Evolutionary conservation across 1,140 invertebrate genomes (phyloP).

Genomic region (Reticulitermes speratus): DNA sequence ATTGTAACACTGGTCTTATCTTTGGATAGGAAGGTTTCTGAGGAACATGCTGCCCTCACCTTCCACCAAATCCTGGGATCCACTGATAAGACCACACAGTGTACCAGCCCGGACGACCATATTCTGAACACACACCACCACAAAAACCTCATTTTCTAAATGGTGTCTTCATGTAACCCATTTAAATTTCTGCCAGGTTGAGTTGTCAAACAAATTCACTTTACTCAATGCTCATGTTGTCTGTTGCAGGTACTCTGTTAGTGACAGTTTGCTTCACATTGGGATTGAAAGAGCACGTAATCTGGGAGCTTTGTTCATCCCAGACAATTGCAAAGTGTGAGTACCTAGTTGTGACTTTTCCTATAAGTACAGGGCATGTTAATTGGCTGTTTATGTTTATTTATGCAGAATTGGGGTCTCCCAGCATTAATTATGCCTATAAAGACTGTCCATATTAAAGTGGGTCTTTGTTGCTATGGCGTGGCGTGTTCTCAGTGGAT

Average conservation of each 20-base stretch:
- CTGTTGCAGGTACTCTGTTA: conserved; percentile 63
- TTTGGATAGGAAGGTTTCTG: too few species aligned
- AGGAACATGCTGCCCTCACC: too few species aligned
- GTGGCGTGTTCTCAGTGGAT: too few species aligned
- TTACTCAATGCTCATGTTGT: not conserved
- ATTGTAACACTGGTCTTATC: too few species aligned
- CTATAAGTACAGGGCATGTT: not conserved
- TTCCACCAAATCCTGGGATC: too few species aligned
- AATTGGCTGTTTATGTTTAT: not conserved
- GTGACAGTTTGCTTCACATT: conserved; percentile 78
- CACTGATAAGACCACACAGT: too few species aligned
- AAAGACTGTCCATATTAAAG: too few species aligned
- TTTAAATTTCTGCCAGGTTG: not conserved
- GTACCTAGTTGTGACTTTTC: conserved; percentile 43
- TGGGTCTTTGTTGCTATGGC: too few species aligned
- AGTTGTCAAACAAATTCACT: not conserved
- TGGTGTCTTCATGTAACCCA: too few species aligned
- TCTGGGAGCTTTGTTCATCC: conserved; percentile 78
- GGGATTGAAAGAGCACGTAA: conserved; percentile 88
- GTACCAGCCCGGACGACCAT: too few species aligned
- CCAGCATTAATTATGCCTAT: not conserved
- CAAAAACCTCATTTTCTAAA: too few species aligned
- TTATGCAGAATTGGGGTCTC: not conserved
- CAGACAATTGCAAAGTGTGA: conserved; percentile 73
- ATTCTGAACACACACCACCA: too few species aligned